phyloP scores from a whole-genome alignment of 2,888 invertebrate genomes.

The Lottia scabra region DNA sequence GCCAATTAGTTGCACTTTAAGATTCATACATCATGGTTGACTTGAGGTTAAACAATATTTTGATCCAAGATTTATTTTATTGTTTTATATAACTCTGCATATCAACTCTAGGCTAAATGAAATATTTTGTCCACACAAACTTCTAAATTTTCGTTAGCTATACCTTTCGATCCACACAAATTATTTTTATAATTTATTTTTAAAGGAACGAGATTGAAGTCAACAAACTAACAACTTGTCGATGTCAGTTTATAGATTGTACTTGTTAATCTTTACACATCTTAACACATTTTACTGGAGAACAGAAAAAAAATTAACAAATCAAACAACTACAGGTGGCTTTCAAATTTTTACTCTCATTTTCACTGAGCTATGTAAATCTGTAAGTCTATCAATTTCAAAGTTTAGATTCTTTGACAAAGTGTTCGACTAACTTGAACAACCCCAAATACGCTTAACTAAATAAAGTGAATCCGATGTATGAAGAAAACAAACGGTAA shows the following conservation, averaged over 20 bases:
- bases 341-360: not conserved
- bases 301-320: not conserved
- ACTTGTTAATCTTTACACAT: not conserved
- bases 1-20: too few species aligned
- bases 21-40: too few species aligned
- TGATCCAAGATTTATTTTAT: too few species aligned
- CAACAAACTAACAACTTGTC: conserved; percentile 1
- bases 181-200: too few species aligned
- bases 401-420: not conserved
- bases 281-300: not conserved
- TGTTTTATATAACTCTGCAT: too few species aligned
- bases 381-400: not conserved
- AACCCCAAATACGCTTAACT: not conserved
- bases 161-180: too few species aligned
- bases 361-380: not conserved
- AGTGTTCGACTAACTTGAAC: not conserved
- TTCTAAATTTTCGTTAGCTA: too few species aligned
- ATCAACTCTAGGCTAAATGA: too few species aligned
- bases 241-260: not conserved
- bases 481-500: conserved; percentile 1
- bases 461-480: not conserved
- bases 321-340: conserved; percentile 1
- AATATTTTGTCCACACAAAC: too few species aligned
- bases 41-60: too few species aligned
- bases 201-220: too few species aligned